Evolutionary conservation across 2,113 vertebrate species (phyloP), one percentile per base, ranked within the genome.

Genomic region (Lophotis ruficrista): DNA sequence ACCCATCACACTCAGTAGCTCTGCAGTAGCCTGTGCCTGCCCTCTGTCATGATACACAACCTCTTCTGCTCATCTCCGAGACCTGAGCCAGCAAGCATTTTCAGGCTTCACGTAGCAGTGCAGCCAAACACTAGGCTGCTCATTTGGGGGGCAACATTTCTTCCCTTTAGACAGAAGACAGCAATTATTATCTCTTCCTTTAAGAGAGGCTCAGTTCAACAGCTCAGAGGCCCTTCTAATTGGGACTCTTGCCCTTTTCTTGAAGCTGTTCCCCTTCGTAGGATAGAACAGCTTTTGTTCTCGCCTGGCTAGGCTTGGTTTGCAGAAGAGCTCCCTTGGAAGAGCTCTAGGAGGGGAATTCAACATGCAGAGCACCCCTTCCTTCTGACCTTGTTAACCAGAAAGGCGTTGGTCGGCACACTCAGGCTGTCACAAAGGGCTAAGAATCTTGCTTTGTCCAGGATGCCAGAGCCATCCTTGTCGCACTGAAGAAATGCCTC

Each of bases 381-480:
- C 38, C 30, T 71, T 77, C 97, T 97, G 43, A 98, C 98, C 98
- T 98, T 97, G 61, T 97, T 97, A 65, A 98, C 87, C 65, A 96
- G 79, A 8, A 76, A 78, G 14, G 96, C 45, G 5, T 94, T 95
- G 33, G 93, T 60, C 0, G 98, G 98, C 37, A 98, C 33, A 0
- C 93, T 83, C 51, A 98, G 83, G n/a, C 77, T 96, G 28, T 94
- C 70, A 38, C 98, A 98, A 78, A 98, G 21, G 4, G 80, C 87
- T 72, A 97, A 95, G 96, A 98, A 98, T 9, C 4, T 87, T 43
- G 84, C 64, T 94, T 83, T 98, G 85, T 97, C 95, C 81, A 98
- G 43, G 19, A 56, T 76, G 25, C 98, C 98, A 37, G 97, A 96
- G 12, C 87, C 90, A 15, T 98, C 95, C 66, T 94, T 89, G 94